Conservation (phyloP, 2,113 vertebrate genomes). For the Oreochromis spilurus region DNA sequence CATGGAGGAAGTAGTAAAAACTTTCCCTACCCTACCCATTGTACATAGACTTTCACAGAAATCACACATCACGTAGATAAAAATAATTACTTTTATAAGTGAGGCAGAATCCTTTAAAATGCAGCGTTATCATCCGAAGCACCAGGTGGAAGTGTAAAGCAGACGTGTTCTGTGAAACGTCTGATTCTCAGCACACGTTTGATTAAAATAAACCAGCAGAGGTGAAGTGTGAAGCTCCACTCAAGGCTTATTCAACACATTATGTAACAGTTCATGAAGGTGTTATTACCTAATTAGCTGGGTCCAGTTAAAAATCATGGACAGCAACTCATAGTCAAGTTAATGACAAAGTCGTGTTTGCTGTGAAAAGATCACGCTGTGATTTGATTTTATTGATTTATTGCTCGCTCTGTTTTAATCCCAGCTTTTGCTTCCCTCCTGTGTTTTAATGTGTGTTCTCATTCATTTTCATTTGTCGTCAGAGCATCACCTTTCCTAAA, state of each 20-base stretch:
- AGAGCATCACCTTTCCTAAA: no score
- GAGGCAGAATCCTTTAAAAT: neutral
- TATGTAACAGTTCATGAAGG: neutral
- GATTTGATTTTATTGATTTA: neutral
- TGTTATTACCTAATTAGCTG: neutral
- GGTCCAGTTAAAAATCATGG: neutral
- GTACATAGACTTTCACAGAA: neutral
- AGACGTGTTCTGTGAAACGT: neutral
- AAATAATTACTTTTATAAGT: accelerated
- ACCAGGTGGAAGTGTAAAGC: neutral
- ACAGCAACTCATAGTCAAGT: neutral
- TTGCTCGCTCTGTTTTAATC: accelerated
- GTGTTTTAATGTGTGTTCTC: neutral
- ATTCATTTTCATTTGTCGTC: no score
- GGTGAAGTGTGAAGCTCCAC: neutral
- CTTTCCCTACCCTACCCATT: neutral
- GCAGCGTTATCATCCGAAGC: neutral
- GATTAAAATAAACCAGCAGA: neutral
- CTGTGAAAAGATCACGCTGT: neutral
- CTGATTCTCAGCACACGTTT: neutral
- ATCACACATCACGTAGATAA: accelerated
- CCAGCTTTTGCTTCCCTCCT: neutral
- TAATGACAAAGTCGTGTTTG: neutral
- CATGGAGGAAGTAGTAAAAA: neutral
- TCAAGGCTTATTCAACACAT: neutral